These are phyloP conservation scores for Eulemur albifrons DNA, from an alignment of 2,797 vertebrate species.

Conservation along the genomic window DNA sequence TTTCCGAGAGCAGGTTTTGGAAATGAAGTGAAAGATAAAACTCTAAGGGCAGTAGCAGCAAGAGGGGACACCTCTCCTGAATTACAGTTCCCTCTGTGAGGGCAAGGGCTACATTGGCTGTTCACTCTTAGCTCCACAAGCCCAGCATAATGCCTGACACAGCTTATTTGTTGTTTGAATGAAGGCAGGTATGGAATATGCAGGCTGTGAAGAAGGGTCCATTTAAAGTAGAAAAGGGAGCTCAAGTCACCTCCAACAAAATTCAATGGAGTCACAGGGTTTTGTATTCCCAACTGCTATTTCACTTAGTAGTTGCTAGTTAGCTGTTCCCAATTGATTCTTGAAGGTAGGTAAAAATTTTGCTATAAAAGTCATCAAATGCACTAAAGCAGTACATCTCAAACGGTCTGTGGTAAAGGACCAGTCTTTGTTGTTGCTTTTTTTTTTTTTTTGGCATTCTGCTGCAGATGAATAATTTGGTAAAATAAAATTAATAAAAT, in stretches of 20 bases:
- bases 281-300: neutral
- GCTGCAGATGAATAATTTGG: neutral
- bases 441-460: neutral
- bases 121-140: neutral
- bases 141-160: neutral
- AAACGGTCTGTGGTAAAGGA: neutral
- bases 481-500: neutral
- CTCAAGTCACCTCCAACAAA: neutral
- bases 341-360: neutral
- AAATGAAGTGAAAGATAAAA: neutral
- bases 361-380: neutral
- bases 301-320: neutral
- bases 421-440: neutral
- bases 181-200: rapidly evolving
- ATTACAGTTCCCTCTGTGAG: neutral
- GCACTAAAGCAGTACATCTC: neutral
- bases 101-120: rapidly evolving
- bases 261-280: neutral
- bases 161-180: neutral
- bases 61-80: no score
- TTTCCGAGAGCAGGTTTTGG: neutral
- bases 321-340: neutral
- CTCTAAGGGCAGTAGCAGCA: neutral
- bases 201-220: neutral
- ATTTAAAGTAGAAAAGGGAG: neutral